phyloP scores from a whole-genome alignment of 2,797 vertebrate species.

The Diplodus sargus region DNA sequence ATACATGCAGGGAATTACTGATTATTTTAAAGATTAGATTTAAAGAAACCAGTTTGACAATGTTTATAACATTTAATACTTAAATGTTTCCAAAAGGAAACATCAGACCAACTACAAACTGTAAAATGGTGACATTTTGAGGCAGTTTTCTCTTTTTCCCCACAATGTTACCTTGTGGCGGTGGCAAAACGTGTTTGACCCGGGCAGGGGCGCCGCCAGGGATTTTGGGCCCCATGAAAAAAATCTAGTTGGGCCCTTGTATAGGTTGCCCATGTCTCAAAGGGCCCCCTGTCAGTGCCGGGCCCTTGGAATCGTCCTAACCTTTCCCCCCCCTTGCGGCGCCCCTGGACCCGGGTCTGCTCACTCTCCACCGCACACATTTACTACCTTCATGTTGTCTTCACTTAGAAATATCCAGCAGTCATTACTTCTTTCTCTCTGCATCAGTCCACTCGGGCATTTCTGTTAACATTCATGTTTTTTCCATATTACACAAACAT shows the following conservation, averaged over 20 bases:
- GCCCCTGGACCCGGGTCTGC: conserved; percentile 58
- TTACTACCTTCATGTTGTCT: not conserved
- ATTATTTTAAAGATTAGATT: not conserved
- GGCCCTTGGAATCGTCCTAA: too few relatives aligned
- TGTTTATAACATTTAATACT: not conserved
- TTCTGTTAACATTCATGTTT: not conserved
- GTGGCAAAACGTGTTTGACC: conserved; percentile 43
- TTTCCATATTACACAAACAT: not conserved
- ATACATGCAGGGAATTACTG: not conserved
- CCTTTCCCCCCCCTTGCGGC: too few relatives aligned
- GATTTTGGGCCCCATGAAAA: too few relatives aligned
- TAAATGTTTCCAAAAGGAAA: not conserved
- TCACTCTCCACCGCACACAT: not conserved
- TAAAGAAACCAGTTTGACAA: not conserved
- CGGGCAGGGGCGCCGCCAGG: too few relatives aligned
- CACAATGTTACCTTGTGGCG: not conserved
- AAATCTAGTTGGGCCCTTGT: too few relatives aligned
- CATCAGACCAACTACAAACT: not conserved
- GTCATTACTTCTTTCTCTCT: conserved; percentile 3
- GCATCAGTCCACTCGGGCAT: not conserved
- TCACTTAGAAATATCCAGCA: conserved; percentile 5
- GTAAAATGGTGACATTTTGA: not conserved
- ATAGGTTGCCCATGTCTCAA: too few relatives aligned
- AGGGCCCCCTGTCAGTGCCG: too few relatives aligned
- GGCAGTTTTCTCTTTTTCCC: not conserved